A percentile compares a stretch with the other conserved stretches of the same genome.
These are phyloP conservation scores for Pogonocherus hispidulus DNA, from an alignment of 2,888 invertebrate species.

Conservation along the genomic window DNA sequence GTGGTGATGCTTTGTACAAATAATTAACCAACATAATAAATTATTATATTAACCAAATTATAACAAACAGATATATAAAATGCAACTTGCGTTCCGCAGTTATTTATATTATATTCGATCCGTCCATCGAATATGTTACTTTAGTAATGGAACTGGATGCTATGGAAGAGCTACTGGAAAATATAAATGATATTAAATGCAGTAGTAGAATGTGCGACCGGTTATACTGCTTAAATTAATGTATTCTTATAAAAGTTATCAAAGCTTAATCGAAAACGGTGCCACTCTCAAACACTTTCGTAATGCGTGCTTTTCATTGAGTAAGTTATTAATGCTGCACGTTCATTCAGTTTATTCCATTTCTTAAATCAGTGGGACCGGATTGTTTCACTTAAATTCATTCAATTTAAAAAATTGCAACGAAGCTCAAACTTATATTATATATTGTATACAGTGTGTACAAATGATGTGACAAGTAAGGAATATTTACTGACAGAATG, in stretches of 20 bases:
- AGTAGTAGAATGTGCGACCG: slow-evolving; percentile 30
- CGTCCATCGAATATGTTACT: slow-evolving; percentile 21
- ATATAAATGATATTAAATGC: slow-evolving; percentile 34
- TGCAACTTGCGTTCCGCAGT: neutral
- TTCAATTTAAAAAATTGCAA: too few relatives aligned
- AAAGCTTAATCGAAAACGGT: slow-evolving; percentile 5
- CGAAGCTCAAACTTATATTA: too few relatives aligned
- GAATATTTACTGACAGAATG: too few relatives aligned
- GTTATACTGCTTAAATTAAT: slow-evolving; percentile 32
- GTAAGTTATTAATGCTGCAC: neutral
- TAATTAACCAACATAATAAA: too few relatives aligned
- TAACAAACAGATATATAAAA: neutral
- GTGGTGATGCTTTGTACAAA: too few relatives aligned
- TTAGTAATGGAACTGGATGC: slow-evolving; percentile 29
- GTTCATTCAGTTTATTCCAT: neutral
- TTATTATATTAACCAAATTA: too few relatives aligned
- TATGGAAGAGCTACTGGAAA: slow-evolving; percentile 31
- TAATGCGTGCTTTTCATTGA: neutral
- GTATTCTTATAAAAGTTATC: slow-evolving; percentile 21
- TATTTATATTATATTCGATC: neutral
- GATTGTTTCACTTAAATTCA: too few relatives aligned
- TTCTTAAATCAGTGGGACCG: neutral
- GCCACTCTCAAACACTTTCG: slow-evolving; percentile 3
- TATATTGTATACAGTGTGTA: too few relatives aligned
- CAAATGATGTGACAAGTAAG: too few relatives aligned